Conservation (phyloP, 2,888 invertebrate genomes). For the Cyclophora albipunctata region DNA sequence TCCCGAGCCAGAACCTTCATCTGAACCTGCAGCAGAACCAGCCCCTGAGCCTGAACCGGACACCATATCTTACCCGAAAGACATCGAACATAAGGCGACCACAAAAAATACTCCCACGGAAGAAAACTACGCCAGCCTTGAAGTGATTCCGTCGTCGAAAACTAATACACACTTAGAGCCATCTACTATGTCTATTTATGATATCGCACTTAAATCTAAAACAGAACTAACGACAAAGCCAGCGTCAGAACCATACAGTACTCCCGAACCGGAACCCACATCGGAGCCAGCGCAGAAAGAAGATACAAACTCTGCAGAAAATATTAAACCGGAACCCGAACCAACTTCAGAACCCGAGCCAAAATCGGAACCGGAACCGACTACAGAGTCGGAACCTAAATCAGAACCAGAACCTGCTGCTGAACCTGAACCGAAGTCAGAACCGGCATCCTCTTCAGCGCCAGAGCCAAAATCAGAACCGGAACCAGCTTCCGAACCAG, state of each 20-base stretch:
- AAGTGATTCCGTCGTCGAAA: slow-evolving; percentile 14
- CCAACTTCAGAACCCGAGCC: slow-evolving; percentile 53
- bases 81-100: no score
- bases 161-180: slow-evolving; percentile 24
- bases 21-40: slow-evolving; percentile 5
- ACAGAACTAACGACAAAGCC: slow-evolving; percentile 42
- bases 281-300: background rate
- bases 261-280: slow-evolving; percentile 5
- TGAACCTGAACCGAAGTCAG: slow-evolving; percentile 5
- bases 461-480: slow-evolving; percentile 10
- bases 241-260: slow-evolving; percentile 3
- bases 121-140: background rate
- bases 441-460: background rate
- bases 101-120: background rate
- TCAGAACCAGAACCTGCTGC: slow-evolving; percentile 2
- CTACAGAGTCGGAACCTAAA: slow-evolving; percentile 24
- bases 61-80: no score
- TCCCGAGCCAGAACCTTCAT: slow-evolving; percentile 13
- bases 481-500: slow-evolving; percentile 9
- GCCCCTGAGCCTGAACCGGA: slow-evolving; percentile 10
- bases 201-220: slow-evolving; percentile 17
- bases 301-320: no score
- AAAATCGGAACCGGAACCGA: slow-evolving; percentile 41
- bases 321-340: slow-evolving; percentile 36
- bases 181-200: slow-evolving; percentile 16